These are phyloP conservation scores for Acrocera orbiculus DNA, from an alignment of 2,888 invertebrate genomes.

Conservation along the genomic window DNA sequence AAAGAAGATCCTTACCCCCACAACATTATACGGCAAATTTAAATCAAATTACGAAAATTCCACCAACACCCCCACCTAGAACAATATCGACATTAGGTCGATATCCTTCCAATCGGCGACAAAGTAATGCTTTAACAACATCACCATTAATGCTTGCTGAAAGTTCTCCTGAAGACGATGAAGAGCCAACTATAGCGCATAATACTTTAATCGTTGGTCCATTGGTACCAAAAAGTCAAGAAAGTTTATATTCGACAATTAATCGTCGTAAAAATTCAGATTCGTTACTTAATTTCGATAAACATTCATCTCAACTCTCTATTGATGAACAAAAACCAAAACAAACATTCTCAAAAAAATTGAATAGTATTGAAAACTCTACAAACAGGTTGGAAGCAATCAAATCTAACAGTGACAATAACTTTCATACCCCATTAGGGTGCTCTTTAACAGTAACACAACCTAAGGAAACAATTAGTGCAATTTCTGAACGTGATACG, in stretches of 20 bases:
- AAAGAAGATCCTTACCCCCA: conserved; percentile 48
- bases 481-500: conserved; percentile 12
- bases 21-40: conserved; percentile 23
- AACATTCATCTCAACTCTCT: not conserved
- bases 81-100: conserved; percentile 49
- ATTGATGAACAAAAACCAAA: not conserved
- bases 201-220: conserved; percentile 39
- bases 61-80: conserved; percentile 59
- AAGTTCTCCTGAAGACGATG: conserved; percentile 30
- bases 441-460: conserved; percentile 4
- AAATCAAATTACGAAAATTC: conserved; percentile 27
- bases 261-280: conserved; percentile 9
- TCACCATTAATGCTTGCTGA: conserved; percentile 34
- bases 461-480: conserved; percentile 4
- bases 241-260: conserved; percentile 14
- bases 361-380: no score
- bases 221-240: conserved; percentile 30
- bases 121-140: conserved; percentile 29
- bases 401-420: no score
- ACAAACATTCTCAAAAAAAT: no score
- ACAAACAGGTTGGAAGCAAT: not conserved
- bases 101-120: conserved; percentile 21
- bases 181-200: conserved; percentile 34
- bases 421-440: no score
- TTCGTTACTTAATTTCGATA: not conserved